Evolutionary conservation across 2,888 invertebrate genomes (phyloP).

Genomic region (Theristus sp.): DNA sequence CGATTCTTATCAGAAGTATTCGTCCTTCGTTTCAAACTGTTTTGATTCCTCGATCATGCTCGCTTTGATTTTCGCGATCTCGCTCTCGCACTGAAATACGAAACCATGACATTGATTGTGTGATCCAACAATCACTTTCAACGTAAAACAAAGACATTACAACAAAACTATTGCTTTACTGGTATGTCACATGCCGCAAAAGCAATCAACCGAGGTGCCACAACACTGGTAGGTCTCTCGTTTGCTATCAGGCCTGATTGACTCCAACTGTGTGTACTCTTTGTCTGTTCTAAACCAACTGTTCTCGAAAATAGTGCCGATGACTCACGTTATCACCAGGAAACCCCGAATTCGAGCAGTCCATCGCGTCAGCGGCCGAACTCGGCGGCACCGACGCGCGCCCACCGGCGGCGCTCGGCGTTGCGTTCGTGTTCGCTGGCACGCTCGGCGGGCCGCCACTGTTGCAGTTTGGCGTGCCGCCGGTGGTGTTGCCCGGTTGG

Average conservation of each 20-base stretch:
- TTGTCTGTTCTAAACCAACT: neutral
- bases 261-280: too few species aligned
- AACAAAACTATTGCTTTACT: too few species aligned
- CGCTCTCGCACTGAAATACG: too few species aligned
- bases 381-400: neutral
- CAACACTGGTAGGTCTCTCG: too few species aligned
- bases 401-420: neutral
- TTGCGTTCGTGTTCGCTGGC: neutral
- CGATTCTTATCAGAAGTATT: too few species aligned
- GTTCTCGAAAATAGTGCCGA: too few species aligned
- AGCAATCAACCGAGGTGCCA: too few species aligned
- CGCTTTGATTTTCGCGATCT: conserved; percentile 99
- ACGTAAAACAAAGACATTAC: too few species aligned
- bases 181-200: too few species aligned
- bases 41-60: conserved; percentile 99
- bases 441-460: neutral
- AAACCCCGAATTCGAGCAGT: neutral
- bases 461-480: neutral
- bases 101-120: too few species aligned
- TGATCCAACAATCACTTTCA: too few species aligned
- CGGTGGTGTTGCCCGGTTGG: neutral
- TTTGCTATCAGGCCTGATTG: too few species aligned
- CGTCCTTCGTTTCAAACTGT: conserved; percentile 51
- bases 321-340: neutral
- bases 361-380: neutral